These are phyloP conservation scores for Leptobrachium leishanense DNA, from an alignment of 2,113 vertebrate species.

Conservation along the genomic window DNA sequence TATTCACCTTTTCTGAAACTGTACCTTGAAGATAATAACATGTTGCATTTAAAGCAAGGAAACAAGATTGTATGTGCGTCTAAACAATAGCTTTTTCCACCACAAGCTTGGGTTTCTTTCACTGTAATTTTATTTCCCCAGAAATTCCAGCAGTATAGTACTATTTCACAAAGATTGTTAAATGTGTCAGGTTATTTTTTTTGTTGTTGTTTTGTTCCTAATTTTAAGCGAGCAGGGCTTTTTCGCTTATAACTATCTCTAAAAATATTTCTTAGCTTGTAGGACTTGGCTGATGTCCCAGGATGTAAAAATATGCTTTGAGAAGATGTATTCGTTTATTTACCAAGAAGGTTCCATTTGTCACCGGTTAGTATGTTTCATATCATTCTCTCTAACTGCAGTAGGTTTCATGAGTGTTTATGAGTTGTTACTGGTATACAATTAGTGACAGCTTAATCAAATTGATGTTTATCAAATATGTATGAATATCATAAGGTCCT, in stretches of 20 bases:
- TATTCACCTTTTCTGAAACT: slow-evolving; percentile 37
- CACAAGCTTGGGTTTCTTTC: slow-evolving; percentile 29
- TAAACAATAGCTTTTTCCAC: slow-evolving; percentile 38
- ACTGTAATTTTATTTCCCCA: slow-evolving; percentile 36
- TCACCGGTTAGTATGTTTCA: slow-evolving; percentile 32
- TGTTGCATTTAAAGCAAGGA: slow-evolving; percentile 39
- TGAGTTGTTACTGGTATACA: slow-evolving; percentile 8
- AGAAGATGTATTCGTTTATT: slow-evolving; percentile 42
- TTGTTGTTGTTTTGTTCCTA: slow-evolving; percentile 37
- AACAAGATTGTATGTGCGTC: slow-evolving; percentile 44
- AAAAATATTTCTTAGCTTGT: slow-evolving; percentile 38
- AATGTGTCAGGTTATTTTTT: slow-evolving; percentile 45
- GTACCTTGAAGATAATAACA: slow-evolving; percentile 44
- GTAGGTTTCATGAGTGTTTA: slow-evolving; percentile 28
- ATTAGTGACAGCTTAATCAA: slow-evolving; percentile 23
- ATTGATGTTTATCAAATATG: slow-evolving; percentile 30
- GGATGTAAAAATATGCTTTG: slow-evolving; percentile 35
- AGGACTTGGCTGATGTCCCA: slow-evolving; percentile 43
- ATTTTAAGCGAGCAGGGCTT: slow-evolving; percentile 38
- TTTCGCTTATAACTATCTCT: slow-evolving; percentile 30
- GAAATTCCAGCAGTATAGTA: slow-evolving; percentile 25
- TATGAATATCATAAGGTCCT: too few relatives aligned
- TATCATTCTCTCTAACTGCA: slow-evolving; percentile 23
- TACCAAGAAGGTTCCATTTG: slow-evolving; percentile 31
- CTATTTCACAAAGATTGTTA: slow-evolving; percentile 39